Evolutionary conservation across 2,888 invertebrate genomes (phyloP), one percentile per base, ranked within the genome.

Genomic region (Hemistola chrysoprasaria): DNA sequence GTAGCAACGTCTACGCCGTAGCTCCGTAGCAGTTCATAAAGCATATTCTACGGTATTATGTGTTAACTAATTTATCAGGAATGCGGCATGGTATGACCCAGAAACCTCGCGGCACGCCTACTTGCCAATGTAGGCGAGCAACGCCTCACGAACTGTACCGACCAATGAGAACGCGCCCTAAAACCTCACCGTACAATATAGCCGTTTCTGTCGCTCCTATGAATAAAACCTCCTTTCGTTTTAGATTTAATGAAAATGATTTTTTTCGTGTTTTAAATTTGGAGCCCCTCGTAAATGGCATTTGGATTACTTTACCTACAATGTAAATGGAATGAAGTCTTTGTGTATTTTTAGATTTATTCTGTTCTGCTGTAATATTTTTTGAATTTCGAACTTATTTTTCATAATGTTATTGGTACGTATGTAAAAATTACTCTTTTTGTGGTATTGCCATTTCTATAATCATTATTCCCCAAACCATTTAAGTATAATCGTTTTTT

Each of bases 101-200:
- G 67, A 34, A 29, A 31, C 26, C 22, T 60, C 63, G 56, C 72
- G 33, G 28, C 86, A 86, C 88, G 87, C 88, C 87, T 74, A 79
- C 66, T 63, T 66, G 62, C 65, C 72, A 65, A 68, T 64, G 62
- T 65, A 70, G 65, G 66, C 59, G 70, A 71, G 70, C 71, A 78
- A 79, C 85, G 84, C 85, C 86, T 77, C 65, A 71, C 55, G 47
- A 53, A 71, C 68, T 58, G 73, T 60, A 69, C 66, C 80, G 73
- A 62, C 90, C 90, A 91, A 91, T 90, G 81, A 69, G 58, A 66
- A 47, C 39, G 44, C 62, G 44, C 40, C 66, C 78, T 71, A 68
- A 77, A 79, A 75, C 77, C 64, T n/a, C n/a, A 52, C 64, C 53
- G 66, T 58, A 58, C 59, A 65, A 54, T 59, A 76, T 75, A 69